Evolutionary conservation across 2,797 vertebrate species (phyloP).

Genomic region (Prionace glauca): DNA sequence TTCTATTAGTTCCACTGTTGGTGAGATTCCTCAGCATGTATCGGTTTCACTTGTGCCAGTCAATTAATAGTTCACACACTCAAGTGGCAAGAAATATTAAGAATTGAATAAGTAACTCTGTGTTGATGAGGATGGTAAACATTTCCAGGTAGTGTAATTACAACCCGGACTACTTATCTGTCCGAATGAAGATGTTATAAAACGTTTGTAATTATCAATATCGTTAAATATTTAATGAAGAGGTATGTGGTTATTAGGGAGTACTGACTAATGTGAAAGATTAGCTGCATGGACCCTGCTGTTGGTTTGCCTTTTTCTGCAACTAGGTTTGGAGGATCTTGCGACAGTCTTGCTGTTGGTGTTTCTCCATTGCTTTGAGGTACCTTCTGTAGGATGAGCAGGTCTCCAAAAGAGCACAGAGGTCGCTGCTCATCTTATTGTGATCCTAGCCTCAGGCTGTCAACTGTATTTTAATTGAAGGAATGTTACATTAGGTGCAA

Average conservation of each 20-base stretch:
- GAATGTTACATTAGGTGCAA: not conserved
- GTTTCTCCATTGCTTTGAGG: too few species aligned
- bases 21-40: not conserved
- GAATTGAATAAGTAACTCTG: not conserved
- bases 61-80: not conserved
- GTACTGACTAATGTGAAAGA: not conserved
- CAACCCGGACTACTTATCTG: not conserved
- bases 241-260: not conserved
- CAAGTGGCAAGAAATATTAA: conserved; percentile 1
- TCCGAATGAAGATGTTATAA: not conserved
- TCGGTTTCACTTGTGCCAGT: not conserved
- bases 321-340: too few species aligned
- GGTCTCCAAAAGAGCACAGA: too few species aligned
- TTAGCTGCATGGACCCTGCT: not conserved
- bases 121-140: not conserved
- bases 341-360: too few species aligned
- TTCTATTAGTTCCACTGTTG: not conserved
- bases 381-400: too few species aligned
- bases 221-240: not conserved
- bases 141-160: not conserved
- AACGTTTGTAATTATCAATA: not conserved
- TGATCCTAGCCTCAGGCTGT: not conserved
- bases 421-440: too few species aligned
- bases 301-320: too few species aligned
- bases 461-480: not conserved